Conservation (phyloP, 1,140 invertebrate species). For the Drosophila ironensis region DNA sequence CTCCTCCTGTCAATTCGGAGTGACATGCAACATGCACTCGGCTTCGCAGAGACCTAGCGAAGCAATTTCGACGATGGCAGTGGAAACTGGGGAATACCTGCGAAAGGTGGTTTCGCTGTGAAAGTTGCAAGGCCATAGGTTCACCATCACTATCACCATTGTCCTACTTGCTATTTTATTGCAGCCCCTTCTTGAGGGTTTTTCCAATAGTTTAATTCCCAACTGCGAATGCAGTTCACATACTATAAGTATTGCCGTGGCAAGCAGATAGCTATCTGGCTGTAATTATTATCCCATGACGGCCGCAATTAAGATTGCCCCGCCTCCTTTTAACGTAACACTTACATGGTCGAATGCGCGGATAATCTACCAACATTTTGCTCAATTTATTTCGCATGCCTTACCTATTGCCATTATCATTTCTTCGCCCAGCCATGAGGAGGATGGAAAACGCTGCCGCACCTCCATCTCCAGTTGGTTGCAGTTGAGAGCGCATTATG, state of each 20-base stretch:
- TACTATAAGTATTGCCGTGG: conserved; percentile 16
- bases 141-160: too few relatives aligned
- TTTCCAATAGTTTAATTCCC: conserved; percentile 49
- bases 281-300: conserved; percentile 35
- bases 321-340: conserved; percentile 49
- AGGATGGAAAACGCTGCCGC: not conserved
- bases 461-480: not conserved
- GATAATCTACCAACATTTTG: conserved; percentile 49
- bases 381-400: conserved; percentile 24
- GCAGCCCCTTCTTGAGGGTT: conserved; percentile 12
- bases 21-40: conserved; percentile 39
- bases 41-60: not conserved
- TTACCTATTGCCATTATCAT: not conserved
- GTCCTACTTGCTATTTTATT: too few relatives aligned
- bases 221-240: conserved; percentile 5
- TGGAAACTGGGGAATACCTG: conserved; percentile 30
- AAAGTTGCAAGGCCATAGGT: conserved; percentile 49
- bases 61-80: conserved; percentile 44
- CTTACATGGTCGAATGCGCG: conserved; percentile 61
- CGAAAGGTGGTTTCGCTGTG: not conserved
- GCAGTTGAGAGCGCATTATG: not conserved
- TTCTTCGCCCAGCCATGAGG: conserved; percentile 4
- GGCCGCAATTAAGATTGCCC: conserved; percentile 25
- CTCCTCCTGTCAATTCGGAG: conserved; percentile 35
- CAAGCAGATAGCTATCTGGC: conserved; percentile 9